A percentile compares a stretch with the other conserved stretches of the same genome.
phyloP scores from a whole-genome alignment of 2,113 vertebrate genomes.

The Prietella phreatophila region DNA sequence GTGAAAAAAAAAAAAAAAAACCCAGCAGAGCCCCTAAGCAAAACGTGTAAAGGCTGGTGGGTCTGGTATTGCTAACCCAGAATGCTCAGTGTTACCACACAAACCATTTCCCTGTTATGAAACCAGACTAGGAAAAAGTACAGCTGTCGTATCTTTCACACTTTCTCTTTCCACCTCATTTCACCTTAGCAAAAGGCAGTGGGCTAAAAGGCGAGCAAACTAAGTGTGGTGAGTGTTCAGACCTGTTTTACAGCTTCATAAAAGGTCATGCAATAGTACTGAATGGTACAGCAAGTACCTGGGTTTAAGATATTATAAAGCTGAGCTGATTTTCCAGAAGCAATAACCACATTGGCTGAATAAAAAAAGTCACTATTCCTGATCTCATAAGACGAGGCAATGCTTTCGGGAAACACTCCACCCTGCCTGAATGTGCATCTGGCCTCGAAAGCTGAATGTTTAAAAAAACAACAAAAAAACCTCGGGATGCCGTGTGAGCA shows the following conservation, averaged over 20 bases:
- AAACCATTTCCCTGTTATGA: not conserved
- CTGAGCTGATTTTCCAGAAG: not conserved
- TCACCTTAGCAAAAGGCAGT: not conserved
- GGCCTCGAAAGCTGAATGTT: not conserved
- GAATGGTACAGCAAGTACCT: not conserved
- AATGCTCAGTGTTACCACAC: not conserved
- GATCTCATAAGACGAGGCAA: not conserved
- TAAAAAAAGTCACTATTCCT: too few species aligned
- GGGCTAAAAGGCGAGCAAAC: not conserved
- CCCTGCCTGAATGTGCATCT: not conserved
- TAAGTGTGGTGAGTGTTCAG: not conserved
- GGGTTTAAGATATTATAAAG: not conserved
- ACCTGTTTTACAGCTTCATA: not conserved
- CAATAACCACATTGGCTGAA: not conserved
- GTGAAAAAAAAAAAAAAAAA: too few species aligned
- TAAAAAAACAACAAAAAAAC: not conserved
- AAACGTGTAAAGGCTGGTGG: not conserved
- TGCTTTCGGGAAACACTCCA: not conserved
- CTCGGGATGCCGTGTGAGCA: not conserved
- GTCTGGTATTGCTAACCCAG: not conserved
- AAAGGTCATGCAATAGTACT: not conserved
- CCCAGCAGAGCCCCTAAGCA: not conserved
- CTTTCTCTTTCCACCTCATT: conserved; percentile 6
- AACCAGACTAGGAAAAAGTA: not conserved
- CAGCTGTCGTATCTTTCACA: not conserved